phyloP scores from a whole-genome alignment of 2,888 invertebrate species.

The Melinopterus prodromus region DNA sequence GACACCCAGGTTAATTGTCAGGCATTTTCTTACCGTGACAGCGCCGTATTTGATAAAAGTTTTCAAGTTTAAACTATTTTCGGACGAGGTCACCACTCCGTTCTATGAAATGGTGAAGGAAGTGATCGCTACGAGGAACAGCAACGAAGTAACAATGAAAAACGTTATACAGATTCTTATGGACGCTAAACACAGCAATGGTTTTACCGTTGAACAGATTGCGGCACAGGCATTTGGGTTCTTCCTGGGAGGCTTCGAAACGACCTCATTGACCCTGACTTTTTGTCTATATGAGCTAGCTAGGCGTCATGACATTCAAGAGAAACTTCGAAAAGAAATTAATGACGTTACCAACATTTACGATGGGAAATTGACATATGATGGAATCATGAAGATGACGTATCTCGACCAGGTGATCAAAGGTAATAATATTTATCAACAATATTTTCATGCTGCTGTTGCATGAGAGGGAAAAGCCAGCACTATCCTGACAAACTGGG shows the following conservation, averaged over 20 bases:
- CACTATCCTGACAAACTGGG: no score
- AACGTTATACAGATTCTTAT: slow-evolving; percentile 13
- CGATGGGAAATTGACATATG: slow-evolving; percentile 9
- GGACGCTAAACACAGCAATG: neutral
- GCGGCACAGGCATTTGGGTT: slow-evolving; percentile 11
- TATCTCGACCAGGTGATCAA: slow-evolving; percentile 14
- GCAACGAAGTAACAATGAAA: neutral
- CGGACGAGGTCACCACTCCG: neutral
- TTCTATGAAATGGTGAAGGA: neutral
- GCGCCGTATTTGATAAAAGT: neutral
- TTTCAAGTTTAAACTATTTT: neutral
- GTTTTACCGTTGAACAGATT: neutral
- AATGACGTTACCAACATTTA: slow-evolving; percentile 5
- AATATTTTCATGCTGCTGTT: no score
- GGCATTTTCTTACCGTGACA: neutral
- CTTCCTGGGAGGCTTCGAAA: slow-evolving; percentile 12
- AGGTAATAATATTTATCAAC: neutral
- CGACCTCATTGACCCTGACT: neutral
- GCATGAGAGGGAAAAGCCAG: no score
- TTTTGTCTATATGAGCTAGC: slow-evolving; percentile 19
- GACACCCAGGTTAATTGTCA: neutral
- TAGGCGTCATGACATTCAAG: slow-evolving; percentile 8
- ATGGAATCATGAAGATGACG: slow-evolving; percentile 14
- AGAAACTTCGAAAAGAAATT: slow-evolving; percentile 12
- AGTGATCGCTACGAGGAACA: neutral